Evolutionary conservation across 1,140 invertebrate species (phyloP), one percentile per base, ranked within the genome.

Genomic region (Nephila pilipes): DNA sequence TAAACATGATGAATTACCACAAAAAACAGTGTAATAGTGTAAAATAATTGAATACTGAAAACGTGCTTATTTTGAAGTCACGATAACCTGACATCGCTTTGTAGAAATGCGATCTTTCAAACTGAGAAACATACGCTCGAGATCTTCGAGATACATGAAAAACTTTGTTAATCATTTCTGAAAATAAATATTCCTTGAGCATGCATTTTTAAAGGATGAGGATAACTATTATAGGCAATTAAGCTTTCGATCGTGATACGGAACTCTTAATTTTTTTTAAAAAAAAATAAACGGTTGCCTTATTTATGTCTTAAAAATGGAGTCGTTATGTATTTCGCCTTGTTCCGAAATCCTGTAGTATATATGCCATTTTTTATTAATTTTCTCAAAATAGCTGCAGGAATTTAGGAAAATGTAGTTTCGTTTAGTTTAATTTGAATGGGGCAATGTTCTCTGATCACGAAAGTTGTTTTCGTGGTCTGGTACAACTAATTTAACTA

Each of bases 201-300:
- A 81, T 81, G 80, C 80, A 29, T 14, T 32, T 75, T 75, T 75
- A 75, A 16, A 38, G 25, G 16, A 81, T 55, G n/a, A 16, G 80
- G 22, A 81, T 81, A 25, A 81, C 80, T 81, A 81, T 81, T 81
- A 81, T 22, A 81, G 38, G 80, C 46, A 81, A 81, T 81, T 81
- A 81, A 54, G 36, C 36, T n/a, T 25, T 46, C 20, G 20, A 54
- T 81, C 80, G 80, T 81, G 80, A 81, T 54, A n/a, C 38, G 38
- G 80, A 25, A 25, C 38, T n/a, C 80, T 46, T n/a, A 20, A 54
- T 81, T 75, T 46, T 54, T 69, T 25, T 81, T 25, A 20, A 81
- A n/a, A n/a, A n/a, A n/a, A n/a, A n/a, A n/a, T n/a, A n/a, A 6
- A 54, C 80, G 25, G 12, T 55, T 81, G 36, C 46, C 38, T 6